phyloP scores from a whole-genome alignment of 2,888 invertebrate species.

The Cartodere bifasciata region DNA sequence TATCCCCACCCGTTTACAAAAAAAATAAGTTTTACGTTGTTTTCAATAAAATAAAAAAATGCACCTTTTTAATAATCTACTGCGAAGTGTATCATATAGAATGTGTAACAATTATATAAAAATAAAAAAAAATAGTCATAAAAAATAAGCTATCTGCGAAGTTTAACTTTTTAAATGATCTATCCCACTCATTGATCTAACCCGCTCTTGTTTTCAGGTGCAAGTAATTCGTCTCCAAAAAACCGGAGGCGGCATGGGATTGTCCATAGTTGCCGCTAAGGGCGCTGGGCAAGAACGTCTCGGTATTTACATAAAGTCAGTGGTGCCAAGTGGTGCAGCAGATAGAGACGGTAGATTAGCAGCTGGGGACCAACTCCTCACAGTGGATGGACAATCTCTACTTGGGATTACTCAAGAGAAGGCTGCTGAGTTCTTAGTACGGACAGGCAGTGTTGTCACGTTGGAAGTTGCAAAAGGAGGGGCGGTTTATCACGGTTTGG shows the following conservation, averaged over 20 bases:
- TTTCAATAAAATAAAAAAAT: too few species aligned
- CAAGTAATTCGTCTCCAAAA: constrained; percentile 84
- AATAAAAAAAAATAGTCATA: too few species aligned
- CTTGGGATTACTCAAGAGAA: constrained; percentile 62
- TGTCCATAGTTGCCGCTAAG: constrained; percentile 97
- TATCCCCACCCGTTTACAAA: too few species aligned
- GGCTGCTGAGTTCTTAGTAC: constrained; percentile 91
- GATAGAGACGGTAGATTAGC: constrained; percentile 88
- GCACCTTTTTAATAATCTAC: too few species aligned
- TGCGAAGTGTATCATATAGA: too few species aligned
- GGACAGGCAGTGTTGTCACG: constrained; percentile 87
- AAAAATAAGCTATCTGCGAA: too few species aligned
- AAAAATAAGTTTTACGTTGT: too few species aligned
- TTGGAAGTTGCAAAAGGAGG: constrained; percentile 97
- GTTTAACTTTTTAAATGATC: too few species aligned
- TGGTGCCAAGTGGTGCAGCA: constrained; percentile 87
- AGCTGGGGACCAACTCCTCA: constrained; percentile 92
- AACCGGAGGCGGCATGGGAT: constrained; percentile 92
- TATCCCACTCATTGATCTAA: too few species aligned
- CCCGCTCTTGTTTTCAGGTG: constrained; percentile 38
- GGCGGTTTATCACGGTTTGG: constrained; percentile 91
- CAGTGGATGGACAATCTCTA: constrained; percentile 88
- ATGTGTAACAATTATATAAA: too few species aligned
- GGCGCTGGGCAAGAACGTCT: constrained; percentile 44
- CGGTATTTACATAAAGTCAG: constrained; percentile 98